Evolutionary conservation across 2,888 invertebrate genomes (phyloP), one percentile per base, ranked within the genome.

Genomic region (Acrobasis consociella): DNA sequence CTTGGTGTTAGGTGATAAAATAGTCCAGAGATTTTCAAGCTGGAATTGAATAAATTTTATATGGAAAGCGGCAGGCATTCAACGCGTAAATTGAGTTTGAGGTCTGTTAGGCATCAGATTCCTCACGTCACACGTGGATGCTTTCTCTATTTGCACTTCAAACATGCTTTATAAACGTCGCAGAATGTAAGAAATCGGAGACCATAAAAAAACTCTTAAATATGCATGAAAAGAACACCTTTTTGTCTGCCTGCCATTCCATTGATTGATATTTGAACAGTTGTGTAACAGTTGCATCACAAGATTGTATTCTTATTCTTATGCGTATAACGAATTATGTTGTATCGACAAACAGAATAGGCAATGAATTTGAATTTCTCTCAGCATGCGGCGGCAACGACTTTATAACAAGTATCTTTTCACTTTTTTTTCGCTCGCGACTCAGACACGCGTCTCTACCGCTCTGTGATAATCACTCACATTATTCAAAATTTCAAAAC

Each of bases 391-490:
- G 71, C 72, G 79, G 80, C 83, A 80, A 77, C 82, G 79, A 81
- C 80, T 81, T 75, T 69, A 72, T 76, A 73, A 76, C 79, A 67
- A 71, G 77, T 74, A 68, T 78, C 83, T 86, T 91, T 91, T 91
- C 91, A 90, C 91, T 92, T 91, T 91, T 90, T 91, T 91, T 91
- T 88, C 83, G 85, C 78, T 80, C 74, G 83, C 77, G 78, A 78
- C 75, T 78, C 76, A 83, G 77, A 76, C 87, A 85, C 87, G 86
- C 90, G 89, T 79, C 75, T 86, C 78, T 77, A 74, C 72, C 72
- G 77, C 74, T 76, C 72, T 73, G 72, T 78, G 73, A 76, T 82
- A 81, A 82, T 83, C 77, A 76, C 73, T 74, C 74, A 76, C 77
- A 78, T 81, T 80, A 81, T 76, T 73, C 49, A 11, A 49, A 49